A percentile compares a stretch with the other conserved stretches of the same genome.
Evolutionary conservation across 2,797 vertebrate species (phyloP).

Genomic region (Aselliscus stoliczkanus): DNA sequence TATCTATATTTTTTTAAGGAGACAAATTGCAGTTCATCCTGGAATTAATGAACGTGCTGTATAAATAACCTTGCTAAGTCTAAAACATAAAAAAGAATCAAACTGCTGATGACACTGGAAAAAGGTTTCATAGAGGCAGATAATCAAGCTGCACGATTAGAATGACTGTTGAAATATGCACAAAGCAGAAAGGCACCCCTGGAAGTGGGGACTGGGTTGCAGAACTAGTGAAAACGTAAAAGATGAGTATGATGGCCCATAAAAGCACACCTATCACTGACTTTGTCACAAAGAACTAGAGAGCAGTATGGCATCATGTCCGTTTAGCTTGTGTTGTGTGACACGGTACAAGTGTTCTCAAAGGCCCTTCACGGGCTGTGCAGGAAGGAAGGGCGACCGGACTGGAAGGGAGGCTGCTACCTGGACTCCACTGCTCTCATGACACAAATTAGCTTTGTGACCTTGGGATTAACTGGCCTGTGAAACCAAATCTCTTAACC

Average conservation of each 20-base stretch:
- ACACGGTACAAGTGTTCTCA: background rate
- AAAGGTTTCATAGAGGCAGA: conserved; percentile 70
- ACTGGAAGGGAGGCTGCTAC: background rate
- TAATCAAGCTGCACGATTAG: conserved; percentile 73
- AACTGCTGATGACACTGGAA: conserved; percentile 57
- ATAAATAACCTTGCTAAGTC: conserved; percentile 45
- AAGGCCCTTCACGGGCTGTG: background rate
- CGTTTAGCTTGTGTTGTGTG: background rate
- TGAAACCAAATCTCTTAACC: background rate
- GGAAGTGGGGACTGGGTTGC: conserved; percentile 50
- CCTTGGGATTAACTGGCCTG: background rate
- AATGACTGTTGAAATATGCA: conserved; percentile 76
- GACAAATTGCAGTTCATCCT: conserved; percentile 12
- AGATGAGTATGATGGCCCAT: conserved; percentile 59
- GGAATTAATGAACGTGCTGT: conserved; percentile 63
- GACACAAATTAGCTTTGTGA: background rate
- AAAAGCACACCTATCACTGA: conserved; percentile 49
- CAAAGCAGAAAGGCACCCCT: conserved; percentile 53
- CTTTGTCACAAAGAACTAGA: conserved; percentile 68
- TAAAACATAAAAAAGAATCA: conserved; percentile 62
- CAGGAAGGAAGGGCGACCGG: background rate
- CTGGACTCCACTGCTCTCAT: background rate
- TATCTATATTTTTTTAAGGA: background rate
- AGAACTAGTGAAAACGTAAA: conserved; percentile 39
- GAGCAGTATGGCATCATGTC: background rate